Base-by-base conservation (phyloP, 1,140 invertebrate species). In the Achroia grisella region DNA sequence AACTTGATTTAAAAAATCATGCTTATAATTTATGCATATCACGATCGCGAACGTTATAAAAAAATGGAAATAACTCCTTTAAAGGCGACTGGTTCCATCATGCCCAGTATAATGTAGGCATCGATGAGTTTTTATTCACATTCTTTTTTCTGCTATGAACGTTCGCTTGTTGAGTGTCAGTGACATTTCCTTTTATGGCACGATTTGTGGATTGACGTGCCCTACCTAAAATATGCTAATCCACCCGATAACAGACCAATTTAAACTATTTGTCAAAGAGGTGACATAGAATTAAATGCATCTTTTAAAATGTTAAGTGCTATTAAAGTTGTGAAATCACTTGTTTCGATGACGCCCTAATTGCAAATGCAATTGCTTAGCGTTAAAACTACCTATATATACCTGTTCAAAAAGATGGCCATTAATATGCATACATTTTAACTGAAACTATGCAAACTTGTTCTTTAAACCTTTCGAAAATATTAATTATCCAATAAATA, bases 201-300 rank as follows among this genome's bases (percentile, higher is more conserved):
- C 23, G 33, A 56, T 50, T 59, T 37, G 50, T 43, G 29, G 50
- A 35, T 48, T 31, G 41, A 46, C 46, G 39, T 44, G 17, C 17
- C 53, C 56, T 52, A 49, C 57, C 46, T 52, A 58, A 59, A 67
- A 56, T 61, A 67, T 61, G 55, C 48, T 64, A 59, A 66, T 72
- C 48, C 41, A 37, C 45, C 31, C 15, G 10, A 41, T 39, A 49
- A 23, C n/a, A 23, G 17, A 23, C 17, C n/a, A n/a, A 23, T 6
- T 23, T 23, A 3, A 6, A 23, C 10, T 23, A 28, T 23, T 29
- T 61, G 56, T 48, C 53, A 40, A 37, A 61, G 50, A 32, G 10
- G 39, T 27, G 14, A n/a, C 43, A 44, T 60, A 39, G 44, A 35
- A 52, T 43, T 42, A 42, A 42, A 42, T 43, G 41, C 11, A 32